These are phyloP conservation scores for Stictocephala bisonia DNA, from an alignment of 2,888 invertebrate genomes.

Conservation along the genomic window DNA sequence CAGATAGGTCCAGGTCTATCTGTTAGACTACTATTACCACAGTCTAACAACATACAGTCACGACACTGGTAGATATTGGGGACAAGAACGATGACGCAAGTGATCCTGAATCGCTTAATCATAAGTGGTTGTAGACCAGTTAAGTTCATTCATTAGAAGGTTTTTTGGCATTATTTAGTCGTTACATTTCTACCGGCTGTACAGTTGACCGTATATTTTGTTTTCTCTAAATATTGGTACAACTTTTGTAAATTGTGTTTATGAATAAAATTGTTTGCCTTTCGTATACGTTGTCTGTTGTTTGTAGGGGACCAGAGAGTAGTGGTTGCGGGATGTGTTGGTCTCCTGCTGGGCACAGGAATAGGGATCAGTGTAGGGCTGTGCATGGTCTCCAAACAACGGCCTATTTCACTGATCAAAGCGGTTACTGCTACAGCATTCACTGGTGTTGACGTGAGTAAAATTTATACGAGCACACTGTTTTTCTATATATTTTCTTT, in stretches of 20 bases:
- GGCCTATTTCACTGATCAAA: constrained; percentile 63
- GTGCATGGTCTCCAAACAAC: constrained; percentile 58
- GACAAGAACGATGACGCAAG: too few relatives aligned
- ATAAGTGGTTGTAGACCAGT: too few relatives aligned
- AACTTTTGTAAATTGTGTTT: background rate
- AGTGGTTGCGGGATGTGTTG: constrained; percentile 63
- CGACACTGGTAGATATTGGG: too few relatives aligned
- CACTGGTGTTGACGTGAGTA: constrained; percentile 64
- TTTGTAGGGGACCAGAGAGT: constrained; percentile 62
- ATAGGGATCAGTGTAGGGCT: constrained; percentile 63
- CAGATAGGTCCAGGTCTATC: too few relatives aligned
- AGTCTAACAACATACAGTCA: too few relatives aligned
- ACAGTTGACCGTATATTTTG: too few relatives aligned
- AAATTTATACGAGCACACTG: background rate
- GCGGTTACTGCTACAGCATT: constrained; percentile 64
- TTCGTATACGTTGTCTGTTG: constrained; percentile 8
- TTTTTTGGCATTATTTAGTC: too few relatives aligned
- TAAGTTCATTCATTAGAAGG: too few relatives aligned
- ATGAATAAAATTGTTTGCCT: background rate
- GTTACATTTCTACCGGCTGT: too few relatives aligned
- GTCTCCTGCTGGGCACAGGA: constrained; percentile 63
- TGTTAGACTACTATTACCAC: too few relatives aligned
- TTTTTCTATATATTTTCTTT: background rate
- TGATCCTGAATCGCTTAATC: too few relatives aligned
- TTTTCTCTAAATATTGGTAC: background rate